Conservation (phyloP, 2,888 invertebrate genomes). For the Eupithecia centaureata region DNA sequence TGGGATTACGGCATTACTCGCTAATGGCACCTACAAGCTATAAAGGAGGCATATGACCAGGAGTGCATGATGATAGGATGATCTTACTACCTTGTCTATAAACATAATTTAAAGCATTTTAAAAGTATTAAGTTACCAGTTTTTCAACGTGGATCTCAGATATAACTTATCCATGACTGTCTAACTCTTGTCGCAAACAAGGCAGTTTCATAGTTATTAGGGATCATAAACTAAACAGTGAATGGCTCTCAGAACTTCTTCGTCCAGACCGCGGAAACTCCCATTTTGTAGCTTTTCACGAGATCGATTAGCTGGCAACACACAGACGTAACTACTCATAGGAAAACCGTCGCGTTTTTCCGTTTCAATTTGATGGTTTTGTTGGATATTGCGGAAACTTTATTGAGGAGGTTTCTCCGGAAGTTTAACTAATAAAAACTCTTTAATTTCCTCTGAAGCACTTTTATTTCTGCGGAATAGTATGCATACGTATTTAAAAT, state of each 20-base stretch:
- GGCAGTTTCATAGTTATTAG: slow-evolving; percentile 17
- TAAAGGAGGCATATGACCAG: no score
- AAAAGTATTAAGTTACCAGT: no score
- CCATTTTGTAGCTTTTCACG: neutral
- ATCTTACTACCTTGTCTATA: no score
- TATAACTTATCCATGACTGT: neutral
- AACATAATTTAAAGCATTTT: no score
- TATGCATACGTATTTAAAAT: neutral
- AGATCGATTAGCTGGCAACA: neutral
- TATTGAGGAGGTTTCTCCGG: neutral
- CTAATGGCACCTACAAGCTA: no score
- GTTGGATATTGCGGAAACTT: neutral
- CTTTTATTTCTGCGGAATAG: neutral
- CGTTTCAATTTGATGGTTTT: neutral
- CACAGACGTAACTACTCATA: neutral
- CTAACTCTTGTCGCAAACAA: slow-evolving; percentile 24
- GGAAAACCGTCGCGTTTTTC: neutral
- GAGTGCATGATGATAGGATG: no score
- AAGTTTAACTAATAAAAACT: neutral
- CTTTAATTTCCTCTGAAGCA: neutral
- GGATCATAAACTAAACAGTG: slow-evolving; percentile 25
- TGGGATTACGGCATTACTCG: no score
- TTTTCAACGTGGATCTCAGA: no score
- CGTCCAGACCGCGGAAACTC: slow-evolving; percentile 4
- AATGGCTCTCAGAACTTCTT: slow-evolving; percentile 25